phyloP scores from a whole-genome alignment of 92 coral and sea anemone species.

The Heliopora coerulea region DNA sequence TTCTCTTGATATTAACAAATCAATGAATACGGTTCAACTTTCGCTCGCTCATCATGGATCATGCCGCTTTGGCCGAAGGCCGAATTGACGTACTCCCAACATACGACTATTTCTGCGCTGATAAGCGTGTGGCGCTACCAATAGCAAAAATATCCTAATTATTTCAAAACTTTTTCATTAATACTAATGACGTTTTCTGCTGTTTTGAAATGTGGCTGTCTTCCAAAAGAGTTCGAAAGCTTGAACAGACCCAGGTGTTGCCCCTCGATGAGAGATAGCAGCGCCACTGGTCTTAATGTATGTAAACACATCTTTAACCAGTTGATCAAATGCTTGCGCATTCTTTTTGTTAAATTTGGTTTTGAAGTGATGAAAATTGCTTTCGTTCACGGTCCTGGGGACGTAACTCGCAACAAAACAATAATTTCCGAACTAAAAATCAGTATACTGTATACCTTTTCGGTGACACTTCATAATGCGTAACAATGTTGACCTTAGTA shows the following conservation, averaged over 20 bases:
- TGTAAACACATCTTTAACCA: not conserved
- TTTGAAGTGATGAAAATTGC: not conserved
- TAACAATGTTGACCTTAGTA: too few relatives aligned
- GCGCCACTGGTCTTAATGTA: slow-evolving; percentile 29
- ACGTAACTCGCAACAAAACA: not conserved
- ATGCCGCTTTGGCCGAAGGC: too few relatives aligned
- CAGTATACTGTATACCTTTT: not conserved
- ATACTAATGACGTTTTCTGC: slow-evolving; percentile 3
- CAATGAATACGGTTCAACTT: too few relatives aligned
- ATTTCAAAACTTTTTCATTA: slow-evolving; percentile 27
- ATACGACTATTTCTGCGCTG: not conserved
- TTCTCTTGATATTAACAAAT: too few relatives aligned
- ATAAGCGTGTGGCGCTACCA: not conserved
- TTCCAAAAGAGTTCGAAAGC: slow-evolving; percentile 7
- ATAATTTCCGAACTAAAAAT: not conserved
- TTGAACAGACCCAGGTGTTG: slow-evolving; percentile 10
- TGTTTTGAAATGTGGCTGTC: slow-evolving; percentile 21
- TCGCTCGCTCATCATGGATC: too few relatives aligned
- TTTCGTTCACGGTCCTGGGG: not conserved
- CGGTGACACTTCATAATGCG: too few relatives aligned
- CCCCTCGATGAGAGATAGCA: slow-evolving; percentile 1
- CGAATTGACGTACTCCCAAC: too few relatives aligned
- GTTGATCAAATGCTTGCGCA: not conserved
- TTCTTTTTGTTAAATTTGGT: not conserved
- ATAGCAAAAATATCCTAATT: slow-evolving; percentile 2